Base-by-base conservation (phyloP, 2,797 vertebrate species). In the Sus cebifrons region DNA sequence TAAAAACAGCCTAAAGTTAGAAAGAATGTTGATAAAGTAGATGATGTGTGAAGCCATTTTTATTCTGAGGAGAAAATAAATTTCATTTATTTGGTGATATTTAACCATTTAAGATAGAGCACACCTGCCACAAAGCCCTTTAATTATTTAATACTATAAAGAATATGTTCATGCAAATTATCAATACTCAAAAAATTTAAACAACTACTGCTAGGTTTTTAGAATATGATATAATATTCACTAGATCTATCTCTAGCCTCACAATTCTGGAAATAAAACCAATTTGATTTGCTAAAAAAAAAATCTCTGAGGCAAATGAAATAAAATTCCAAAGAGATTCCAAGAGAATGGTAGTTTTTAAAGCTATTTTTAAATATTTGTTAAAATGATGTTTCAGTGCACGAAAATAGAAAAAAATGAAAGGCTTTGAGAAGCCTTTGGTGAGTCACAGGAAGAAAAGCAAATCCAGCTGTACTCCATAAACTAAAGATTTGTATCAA, bases 361-460 rank as follows among this genome's bases (percentile, higher is more conserved):
- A 96, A 6, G 9, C 70, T 95, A 92, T 94, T 95, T 98, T 92
- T 71, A 92, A 97, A 67, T 56, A 96, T 87, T 73, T 98, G 97
- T 94, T 97, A 95, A 97, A 98, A 97, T 95, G 49, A 97, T 97
- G 89, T 91, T 96, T 96, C 64, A 81, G 90, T 89, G 94, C 44
- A 92, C 0, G 49, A 71, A 93, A 97, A 94, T 36, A 60, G 86
- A 94, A 86, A 94, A 95, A 86, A 86, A 68, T 54, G 58, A 89
- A 88, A 96, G 96, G 87, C 79, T 97, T 71, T 94, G 58, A 96
- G 96, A 86, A 97, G 67, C 12, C n/a, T 88, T 71, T 78, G 64
- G 90, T 97, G 94, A 97, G 94, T 95, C 88, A 96, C 0, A 96
- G 75, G 79, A 91, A 82, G 70, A 68, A 88, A 95, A 94, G 68